Evolutionary conservation across 2,113 vertebrate species (phyloP).

Genomic region (Cyphomyrus discorhynchus): DNA sequence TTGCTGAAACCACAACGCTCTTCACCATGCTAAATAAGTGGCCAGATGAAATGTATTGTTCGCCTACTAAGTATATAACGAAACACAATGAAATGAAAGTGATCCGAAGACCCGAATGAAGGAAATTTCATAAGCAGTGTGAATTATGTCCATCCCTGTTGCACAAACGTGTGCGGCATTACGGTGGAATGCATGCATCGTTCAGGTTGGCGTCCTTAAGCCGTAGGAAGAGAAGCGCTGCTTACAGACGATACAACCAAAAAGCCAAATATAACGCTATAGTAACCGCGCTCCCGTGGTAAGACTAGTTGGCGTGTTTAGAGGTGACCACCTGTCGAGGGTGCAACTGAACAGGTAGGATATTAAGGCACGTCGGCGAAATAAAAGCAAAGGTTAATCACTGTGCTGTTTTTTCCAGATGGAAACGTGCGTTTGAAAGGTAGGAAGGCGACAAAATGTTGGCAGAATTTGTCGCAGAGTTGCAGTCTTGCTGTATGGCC

Average conservation of each 20-base stretch:
- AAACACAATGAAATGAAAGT: neutral
- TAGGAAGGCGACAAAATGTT: neutral
- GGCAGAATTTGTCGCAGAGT: neutral
- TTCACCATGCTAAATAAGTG: neutral
- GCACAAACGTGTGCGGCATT: neutral
- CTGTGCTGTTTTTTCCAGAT: neutral
- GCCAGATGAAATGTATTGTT: neutral
- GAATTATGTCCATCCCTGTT: neutral
- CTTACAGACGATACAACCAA: neutral
- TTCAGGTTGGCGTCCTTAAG: neutral
- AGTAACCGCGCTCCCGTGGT: neutral
- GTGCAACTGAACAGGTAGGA: neutral
- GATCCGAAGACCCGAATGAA: neutral
- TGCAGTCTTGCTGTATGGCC: neutral
- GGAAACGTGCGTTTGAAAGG: neutral
- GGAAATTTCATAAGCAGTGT: neutral
- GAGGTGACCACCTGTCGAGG: slow-evolving; percentile 5
- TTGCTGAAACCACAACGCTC: neutral
- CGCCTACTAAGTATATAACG: neutral
- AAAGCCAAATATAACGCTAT: neutral
- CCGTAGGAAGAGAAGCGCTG: neutral
- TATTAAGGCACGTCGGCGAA: neutral
- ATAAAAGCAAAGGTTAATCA: neutral
- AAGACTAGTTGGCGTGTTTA: neutral
- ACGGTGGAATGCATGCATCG: neutral